phyloP scores from a whole-genome alignment of 2,113 vertebrate genomes.

The Corapipo altera region DNA sequence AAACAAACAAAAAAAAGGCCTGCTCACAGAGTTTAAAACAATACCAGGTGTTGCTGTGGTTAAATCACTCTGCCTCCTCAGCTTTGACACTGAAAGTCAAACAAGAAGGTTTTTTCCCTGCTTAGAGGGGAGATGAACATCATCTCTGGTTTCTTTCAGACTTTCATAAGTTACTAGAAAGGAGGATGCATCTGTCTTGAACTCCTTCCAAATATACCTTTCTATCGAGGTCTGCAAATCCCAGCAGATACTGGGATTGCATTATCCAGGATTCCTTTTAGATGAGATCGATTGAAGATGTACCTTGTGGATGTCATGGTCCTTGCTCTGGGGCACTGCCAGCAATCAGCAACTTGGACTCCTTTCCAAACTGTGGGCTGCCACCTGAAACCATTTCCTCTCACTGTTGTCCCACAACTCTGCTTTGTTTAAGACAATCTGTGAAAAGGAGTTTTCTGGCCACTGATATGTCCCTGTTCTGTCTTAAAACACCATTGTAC shows the following conservation, averaged over 20 bases:
- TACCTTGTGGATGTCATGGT: background rate
- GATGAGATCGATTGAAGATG: background rate
- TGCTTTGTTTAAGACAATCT: background rate
- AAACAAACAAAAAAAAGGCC: background rate
- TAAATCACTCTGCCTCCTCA: background rate
- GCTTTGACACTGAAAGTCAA: background rate
- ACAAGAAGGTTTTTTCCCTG: background rate
- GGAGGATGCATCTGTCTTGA: background rate
- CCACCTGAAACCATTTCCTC: background rate
- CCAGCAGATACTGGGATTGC: background rate
- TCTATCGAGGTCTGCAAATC: slow-evolving; percentile 17
- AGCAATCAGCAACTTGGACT: background rate
- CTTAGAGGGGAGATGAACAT: background rate
- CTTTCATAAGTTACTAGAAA: slow-evolving; percentile 14
- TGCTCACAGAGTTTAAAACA: background rate
- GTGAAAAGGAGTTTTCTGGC: background rate
- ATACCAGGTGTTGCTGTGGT: background rate
- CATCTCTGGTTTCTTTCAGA: background rate
- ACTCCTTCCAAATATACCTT: slow-evolving; percentile 4
- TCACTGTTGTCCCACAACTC: rapidly evolving
- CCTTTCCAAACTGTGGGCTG: background rate
- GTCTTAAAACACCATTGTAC: background rate
- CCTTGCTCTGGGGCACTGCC: background rate
- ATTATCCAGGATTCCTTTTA: slow-evolving; percentile 28
- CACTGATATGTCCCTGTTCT: background rate